Evolutionary conservation across 1,140 invertebrate species (phyloP).

Genomic region (Paraescarpia echinospica): DNA sequence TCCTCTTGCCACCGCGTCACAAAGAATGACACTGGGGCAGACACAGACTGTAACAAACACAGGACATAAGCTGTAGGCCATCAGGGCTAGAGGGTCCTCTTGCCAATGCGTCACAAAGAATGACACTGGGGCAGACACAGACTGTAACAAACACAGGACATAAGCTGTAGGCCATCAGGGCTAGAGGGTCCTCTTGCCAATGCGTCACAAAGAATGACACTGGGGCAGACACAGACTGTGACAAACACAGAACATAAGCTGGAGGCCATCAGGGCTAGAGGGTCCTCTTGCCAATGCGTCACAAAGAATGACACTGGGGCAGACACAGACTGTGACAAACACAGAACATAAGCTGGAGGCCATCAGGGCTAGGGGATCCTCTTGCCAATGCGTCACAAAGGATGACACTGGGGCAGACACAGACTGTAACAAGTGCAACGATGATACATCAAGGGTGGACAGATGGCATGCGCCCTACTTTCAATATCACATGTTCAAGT

Average conservation of each 20-base stretch:
- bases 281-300: slow-evolving; percentile 58
- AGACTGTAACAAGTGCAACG: background rate
- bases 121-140: slow-evolving; percentile 52
- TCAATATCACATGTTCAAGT: too few species aligned
- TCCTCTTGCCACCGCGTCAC: slow-evolving; percentile 60
- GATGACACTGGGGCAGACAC: slow-evolving; percentile 46
- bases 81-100: slow-evolving; percentile 47
- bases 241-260: slow-evolving; percentile 38
- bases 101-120: slow-evolving; percentile 60
- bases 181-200: slow-evolving; percentile 54
- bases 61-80: slow-evolving; percentile 60
- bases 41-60: slow-evolving; percentile 47
- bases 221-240: slow-evolving; percentile 53
- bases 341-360: slow-evolving; percentile 52
- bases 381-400: slow-evolving; percentile 59
- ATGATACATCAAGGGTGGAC: too few species aligned
- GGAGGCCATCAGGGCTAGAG: slow-evolving; percentile 56
- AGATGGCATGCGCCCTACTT: too few species aligned
- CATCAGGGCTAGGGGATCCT: slow-evolving; percentile 52
- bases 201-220: slow-evolving; percentile 56
- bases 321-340: background rate
- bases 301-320: slow-evolving; percentile 55
- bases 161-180: slow-evolving; percentile 59
- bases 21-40: slow-evolving; percentile 53
- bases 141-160: slow-evolving; percentile 50